Evolutionary conservation across 2,888 invertebrate genomes (phyloP).

Genomic region (Chelonus formosanus): DNA sequence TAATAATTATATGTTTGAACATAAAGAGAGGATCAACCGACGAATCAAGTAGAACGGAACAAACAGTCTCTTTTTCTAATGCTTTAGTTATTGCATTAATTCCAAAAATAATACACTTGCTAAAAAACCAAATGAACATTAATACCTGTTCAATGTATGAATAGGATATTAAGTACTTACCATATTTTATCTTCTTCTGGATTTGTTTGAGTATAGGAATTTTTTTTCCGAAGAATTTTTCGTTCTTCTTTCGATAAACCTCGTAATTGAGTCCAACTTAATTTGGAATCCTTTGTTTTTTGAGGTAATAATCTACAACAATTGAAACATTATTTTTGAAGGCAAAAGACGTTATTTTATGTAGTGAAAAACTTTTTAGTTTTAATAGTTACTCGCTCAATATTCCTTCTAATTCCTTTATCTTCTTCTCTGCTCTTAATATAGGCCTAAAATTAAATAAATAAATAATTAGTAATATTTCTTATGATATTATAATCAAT

Average conservation of each 20-base stretch:
- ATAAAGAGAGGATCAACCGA: slow-evolving; percentile 52
- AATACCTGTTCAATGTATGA: no score
- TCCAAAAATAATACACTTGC: slow-evolving; percentile 52
- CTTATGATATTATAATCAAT: slow-evolving; percentile 10
- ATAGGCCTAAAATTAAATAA: slow-evolving; percentile 51
- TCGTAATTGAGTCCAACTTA: slow-evolving; percentile 50
- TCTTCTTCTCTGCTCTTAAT: slow-evolving; percentile 43
- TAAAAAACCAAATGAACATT: slow-evolving; percentile 34
- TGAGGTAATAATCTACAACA: slow-evolving; percentile 51
- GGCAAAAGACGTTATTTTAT: no score
- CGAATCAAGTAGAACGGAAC: slow-evolving; percentile 55
- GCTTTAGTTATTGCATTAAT: slow-evolving; percentile 56
- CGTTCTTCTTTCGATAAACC: slow-evolving; percentile 52
- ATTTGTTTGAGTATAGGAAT: no score
- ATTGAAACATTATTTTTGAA: no score
- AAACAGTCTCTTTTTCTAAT: slow-evolving; percentile 53
- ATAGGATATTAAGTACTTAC: no score
- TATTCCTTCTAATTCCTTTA: slow-evolving; percentile 41
- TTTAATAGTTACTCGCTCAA: slow-evolving; percentile 49
- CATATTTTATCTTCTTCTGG: no score
- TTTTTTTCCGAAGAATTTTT: background rate
- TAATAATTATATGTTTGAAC: slow-evolving; percentile 55
- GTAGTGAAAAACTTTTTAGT: slow-evolving; percentile 2
- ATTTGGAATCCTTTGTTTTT: slow-evolving; percentile 40
- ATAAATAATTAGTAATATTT: slow-evolving; percentile 6